A percentile compares a stretch with the other conserved stretches of the same genome.
phyloP scores from a whole-genome alignment of 2,797 vertebrate species.

The Discoglossus pictus region DNA sequence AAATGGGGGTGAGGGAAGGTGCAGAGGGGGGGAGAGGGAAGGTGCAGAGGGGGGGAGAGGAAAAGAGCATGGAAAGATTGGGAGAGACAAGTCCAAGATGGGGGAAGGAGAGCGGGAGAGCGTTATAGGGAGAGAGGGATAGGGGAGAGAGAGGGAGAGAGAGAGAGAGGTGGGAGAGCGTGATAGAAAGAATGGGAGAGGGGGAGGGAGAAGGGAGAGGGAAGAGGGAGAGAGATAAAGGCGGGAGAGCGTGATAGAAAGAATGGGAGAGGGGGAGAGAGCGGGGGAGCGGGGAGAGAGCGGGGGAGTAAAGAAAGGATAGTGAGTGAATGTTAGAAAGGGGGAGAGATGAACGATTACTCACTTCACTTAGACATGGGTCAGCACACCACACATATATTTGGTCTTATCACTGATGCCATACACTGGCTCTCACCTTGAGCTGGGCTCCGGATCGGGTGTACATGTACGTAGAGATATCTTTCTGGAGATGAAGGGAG shows the following conservation, averaged over 20 bases:
- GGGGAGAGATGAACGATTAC: background rate
- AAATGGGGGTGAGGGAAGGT: background rate
- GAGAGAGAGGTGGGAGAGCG: background rate
- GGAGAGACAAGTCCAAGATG: background rate
- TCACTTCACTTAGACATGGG: background rate
- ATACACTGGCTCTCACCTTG: constrained; percentile 79
- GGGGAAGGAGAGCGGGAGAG: too few relatives aligned
- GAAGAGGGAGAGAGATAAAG: too few relatives aligned
- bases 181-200: background rate
- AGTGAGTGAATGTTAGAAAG: background rate
- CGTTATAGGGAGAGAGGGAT: constrained; percentile 42
- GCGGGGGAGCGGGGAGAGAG: too few relatives aligned
- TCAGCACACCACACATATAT: too few relatives aligned
- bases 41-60: background rate
- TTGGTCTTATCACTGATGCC: too few relatives aligned
- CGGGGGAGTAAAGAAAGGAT: background rate
- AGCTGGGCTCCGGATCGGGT: constrained; percentile 84
- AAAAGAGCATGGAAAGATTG: background rate
- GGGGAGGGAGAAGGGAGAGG: background rate
- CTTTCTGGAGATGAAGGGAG: constrained; percentile 89
- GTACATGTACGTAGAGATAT: constrained; percentile 83
- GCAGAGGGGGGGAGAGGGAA: background rate
- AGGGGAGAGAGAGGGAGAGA: background rate
- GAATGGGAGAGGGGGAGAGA: background rate
- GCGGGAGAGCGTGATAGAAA: background rate